Evolutionary conservation across 2,113 vertebrate species (phyloP), one percentile per base, ranked within the genome.

Genomic region (Pteropus alecto): DNA sequence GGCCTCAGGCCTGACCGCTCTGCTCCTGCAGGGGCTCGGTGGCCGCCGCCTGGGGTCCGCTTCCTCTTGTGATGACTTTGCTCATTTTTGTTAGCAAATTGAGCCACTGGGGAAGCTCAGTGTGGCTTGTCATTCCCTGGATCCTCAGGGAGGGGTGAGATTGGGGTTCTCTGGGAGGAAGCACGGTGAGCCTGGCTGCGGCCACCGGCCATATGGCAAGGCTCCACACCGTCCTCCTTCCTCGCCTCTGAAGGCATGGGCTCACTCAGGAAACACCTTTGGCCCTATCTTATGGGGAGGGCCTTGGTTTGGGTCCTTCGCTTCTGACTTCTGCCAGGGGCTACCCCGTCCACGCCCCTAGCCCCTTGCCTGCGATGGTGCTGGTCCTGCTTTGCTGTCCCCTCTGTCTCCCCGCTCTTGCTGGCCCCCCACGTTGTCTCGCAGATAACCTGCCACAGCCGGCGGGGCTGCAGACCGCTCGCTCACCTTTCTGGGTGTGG

Each of bases 221-320:
- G 48, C 43, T 19, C 18, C 12, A 41, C 81, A 1, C 3, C 9
- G 3, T 71, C 41, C 74, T 33, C 26, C 21, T 46, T 38, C 22
- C n/a, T 19, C 6, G 5, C 2, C 83, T 8, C 48, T 1, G 46
- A 2, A 22, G 28, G 16, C 0, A 4, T 30, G 61, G 48, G 61
- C 61, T 35, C 3, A 21, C 30, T 46, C 7, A 0, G 60, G 46
- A 9, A 16, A 41, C 60, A 5, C 13, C 2, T 43, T 21, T 6
- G 24, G 33, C 60, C 24, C 15, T 0, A 1, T 19, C 22, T 43
- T 1, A 0, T 51, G 2, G 7, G 22, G 24, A 16, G 56, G 4
- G 11, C 19, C n/a, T 24, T 24, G 26, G 22, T 24, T 68, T 11
- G 63, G 10, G 16, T 65, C 48, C 38, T 15, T 56, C 15, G 38